Conservation (phyloP, 2,888 invertebrate species). For the Coelinius sp. region DNA sequence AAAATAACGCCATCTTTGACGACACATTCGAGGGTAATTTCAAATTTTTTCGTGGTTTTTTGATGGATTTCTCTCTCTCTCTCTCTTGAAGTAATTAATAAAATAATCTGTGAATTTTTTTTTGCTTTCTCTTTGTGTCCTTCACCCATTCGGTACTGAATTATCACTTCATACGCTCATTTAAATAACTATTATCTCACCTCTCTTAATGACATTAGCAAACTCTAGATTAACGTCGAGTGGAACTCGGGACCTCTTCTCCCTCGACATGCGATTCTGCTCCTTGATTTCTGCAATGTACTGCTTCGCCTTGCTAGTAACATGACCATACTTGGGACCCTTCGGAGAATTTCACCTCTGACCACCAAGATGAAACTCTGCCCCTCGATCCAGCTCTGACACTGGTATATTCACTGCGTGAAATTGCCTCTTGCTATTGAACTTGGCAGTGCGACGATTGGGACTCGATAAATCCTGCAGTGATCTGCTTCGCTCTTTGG, state of each 20-base stretch:
- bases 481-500: constrained; percentile 62
- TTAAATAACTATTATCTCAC: background rate
- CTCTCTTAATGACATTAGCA: constrained; percentile 8
- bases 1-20: background rate
- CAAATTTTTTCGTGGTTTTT: background rate
- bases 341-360: constrained; percentile 42
- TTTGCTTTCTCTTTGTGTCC: no score
- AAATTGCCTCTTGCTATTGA: constrained; percentile 21
- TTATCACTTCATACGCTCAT: background rate
- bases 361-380: constrained; percentile 7
- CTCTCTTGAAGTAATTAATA: no score
- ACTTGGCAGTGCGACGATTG: background rate
- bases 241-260: constrained; percentile 29
- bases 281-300: constrained; percentile 59
- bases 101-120: no score
- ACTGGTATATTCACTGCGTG: background rate
- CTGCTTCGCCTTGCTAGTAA: constrained; percentile 63
- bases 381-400: background rate
- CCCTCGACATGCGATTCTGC: constrained; percentile 46
- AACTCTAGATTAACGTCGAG: constrained; percentile 23
- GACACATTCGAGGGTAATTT: background rate
- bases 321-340: constrained; percentile 54
- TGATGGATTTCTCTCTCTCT: background rate
- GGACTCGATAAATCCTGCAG: constrained; percentile 61
- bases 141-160: no score